Evolutionary conservation across 2,797 vertebrate genomes (phyloP).

Genomic region (Gobio occitaniae): DNA sequence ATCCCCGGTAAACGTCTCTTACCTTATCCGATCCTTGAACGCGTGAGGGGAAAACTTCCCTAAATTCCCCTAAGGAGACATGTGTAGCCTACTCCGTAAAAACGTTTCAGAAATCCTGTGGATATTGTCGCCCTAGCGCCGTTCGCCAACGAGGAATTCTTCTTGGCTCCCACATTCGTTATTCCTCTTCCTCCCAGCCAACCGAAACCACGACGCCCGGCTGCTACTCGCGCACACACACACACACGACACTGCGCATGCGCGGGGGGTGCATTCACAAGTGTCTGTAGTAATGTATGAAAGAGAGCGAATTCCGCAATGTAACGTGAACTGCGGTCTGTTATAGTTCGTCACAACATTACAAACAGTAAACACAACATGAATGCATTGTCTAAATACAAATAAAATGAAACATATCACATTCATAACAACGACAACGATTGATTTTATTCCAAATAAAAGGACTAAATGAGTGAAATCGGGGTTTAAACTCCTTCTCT

Average conservation of each 20-base stretch:
- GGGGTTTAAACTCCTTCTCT: not conserved
- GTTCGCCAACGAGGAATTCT: constrained; percentile 73
- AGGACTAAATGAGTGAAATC: not conserved
- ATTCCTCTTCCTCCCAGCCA: constrained; percentile 64
- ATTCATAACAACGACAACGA: not conserved
- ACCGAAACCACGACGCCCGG: constrained; percentile 77
- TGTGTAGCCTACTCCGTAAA: constrained; percentile 64
- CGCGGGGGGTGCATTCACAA: constrained; percentile 64
- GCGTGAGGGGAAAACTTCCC: constrained; percentile 53
- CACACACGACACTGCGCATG: constrained; percentile 69
- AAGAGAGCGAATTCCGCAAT: constrained; percentile 56
- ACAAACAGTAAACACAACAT: not conserved
- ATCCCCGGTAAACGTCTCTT: constrained; percentile 57
- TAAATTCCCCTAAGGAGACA: constrained; percentile 65
- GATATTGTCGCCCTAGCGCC: constrained; percentile 65
- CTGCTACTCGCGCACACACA: constrained; percentile 67
- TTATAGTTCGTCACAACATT: not conserved
- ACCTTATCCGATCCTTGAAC: constrained; percentile 53
- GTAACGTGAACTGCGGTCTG: not conserved
- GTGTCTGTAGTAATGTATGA: constrained; percentile 69
- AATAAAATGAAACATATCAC: not conserved
- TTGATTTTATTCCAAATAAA: not conserved
- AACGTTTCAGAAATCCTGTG: constrained; percentile 60
- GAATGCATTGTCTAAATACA: not conserved
- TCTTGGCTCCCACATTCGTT: constrained; percentile 51